Evolutionary conservation across 1,140 invertebrate species (phyloP), one percentile per base, ranked within the genome.

Genomic region (Magallana ariakensis): DNA sequence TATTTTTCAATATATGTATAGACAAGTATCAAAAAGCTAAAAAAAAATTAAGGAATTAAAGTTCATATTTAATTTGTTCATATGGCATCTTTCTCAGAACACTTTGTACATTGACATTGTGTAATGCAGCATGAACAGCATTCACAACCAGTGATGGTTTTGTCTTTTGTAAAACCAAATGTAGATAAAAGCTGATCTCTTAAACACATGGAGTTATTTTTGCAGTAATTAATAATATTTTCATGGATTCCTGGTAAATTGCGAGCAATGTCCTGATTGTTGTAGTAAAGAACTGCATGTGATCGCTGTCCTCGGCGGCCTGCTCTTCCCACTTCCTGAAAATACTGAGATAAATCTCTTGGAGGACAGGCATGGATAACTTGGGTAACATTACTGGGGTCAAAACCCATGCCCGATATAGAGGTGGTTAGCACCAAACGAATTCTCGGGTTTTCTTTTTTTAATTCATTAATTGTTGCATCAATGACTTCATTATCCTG

Each of bases 331-430:
- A 85, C 70, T 53, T 85, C 84, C 70, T 85, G 70, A 10, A 85
- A 54, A 46, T 85, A 85, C 19, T 85, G 84, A 70, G 70, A 75
- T 26, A 80, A 16, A 70, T 75, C 53, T 70, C 84, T 85, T 54
- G 84, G 84, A 19, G 84, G 70, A 55, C 58, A 70, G n/a, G 84
- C 16, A 46, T 85, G 84, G 70, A 85, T 55, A 66, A 85, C 70
- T 26, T 80, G 60, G n/a, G 62, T 85, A 6, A 85, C 84, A 85
- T 85, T 85, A 54, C 54, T 56, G 2, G 62, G 62, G 53, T 85
- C 84, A 85, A 85, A 85, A 19, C 66, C 62, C 84, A 85, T 85
- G 13, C 84, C 62, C 19, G 70, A 66, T 75, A 85, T 85, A 22
- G 84, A 85, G 22, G 60, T 75, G 46, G 60, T 85, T 15, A 80